Evolutionary conservation across 2,888 invertebrate species (phyloP), one percentile per base, ranked within the genome.

Genomic region (Emmelina monodactyla): DNA sequence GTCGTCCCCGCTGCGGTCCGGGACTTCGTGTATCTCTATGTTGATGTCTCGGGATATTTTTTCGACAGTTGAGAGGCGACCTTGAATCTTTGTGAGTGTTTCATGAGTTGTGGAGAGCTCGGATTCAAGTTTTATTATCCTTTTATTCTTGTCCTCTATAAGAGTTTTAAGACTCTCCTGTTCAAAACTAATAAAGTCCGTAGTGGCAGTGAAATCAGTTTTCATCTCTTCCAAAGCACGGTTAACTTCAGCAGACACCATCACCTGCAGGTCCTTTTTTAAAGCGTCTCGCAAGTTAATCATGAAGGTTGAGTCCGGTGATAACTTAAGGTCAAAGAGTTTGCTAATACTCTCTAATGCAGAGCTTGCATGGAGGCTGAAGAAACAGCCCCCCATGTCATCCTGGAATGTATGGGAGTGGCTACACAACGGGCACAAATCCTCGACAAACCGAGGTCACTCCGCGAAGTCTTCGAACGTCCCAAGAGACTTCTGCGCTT

Each of bases 21-120:
- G 45, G 4, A 45, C 32, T 12, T 38, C 38, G 5, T 43, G 42
- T 11, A 43, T 25, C 25, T 45, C 43, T 1, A 44, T 13, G n/a
- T 42, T 43, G 6, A 22, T 14, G 14, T 39, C 34, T 10, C 43
- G 29, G 1, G 43, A 38, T 1, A 22, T 36, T 25, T 41, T 45
- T 22, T 40, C 42, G 2, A 41, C 6, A 1, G 22, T 32, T 1
- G 14, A 15, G 9, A 42, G 3, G 1, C 41, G 35, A 11, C 4
- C n/a, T 16, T 43, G 35, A 4, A 43, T 22, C 22, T 38, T n/a
- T n/a, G n/a, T n/a, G n/a, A n/a, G n/a, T n/a, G n/a, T n/a, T n/a
- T n/a, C n/a, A n/a, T n/a, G n/a, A n/a, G n/a, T n/a, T n/a, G n/a
- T n/a, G n/a, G n/a, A n/a, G n/a, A n/a, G n/a, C n/a, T n/a, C n/a